Evolutionary conservation across 2,113 vertebrate species (phyloP), one percentile per base, ranked within the genome.

Genomic region (Hippoglossus stenolepis): DNA sequence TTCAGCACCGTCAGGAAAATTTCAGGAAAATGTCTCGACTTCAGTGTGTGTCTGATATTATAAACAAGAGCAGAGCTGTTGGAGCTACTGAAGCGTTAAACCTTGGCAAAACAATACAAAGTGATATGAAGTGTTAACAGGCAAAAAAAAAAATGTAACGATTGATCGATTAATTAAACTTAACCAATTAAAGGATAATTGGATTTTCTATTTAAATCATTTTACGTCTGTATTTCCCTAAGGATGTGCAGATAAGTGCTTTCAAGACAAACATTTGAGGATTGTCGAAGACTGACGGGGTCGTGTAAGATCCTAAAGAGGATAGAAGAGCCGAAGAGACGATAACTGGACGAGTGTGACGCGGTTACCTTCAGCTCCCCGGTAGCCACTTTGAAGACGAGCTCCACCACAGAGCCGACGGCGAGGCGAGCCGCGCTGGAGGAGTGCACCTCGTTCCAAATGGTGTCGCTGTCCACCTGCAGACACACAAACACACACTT

Each of bases 401-500:
- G 96, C 90, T 99, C 97, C 58, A 97, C 95, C 38, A 99, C 97
- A 0, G 97, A 99, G 70, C 98, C 98, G 75, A 97, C 98, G 0
- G 98, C 98, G 62, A 99, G 94, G 2, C 98, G 97, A 28, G 97
- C 97, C 0, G 98, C 98, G 2, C 97, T 97, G 0, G 97, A 97
- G 0, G 98, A 99, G 91, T 99, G 98, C 13, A 98, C 97, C 87
- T 99, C 98, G 2, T 99, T 99, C 98, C 98, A 99, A 61, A 99
- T 98, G 23, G 98, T 99, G 94, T 99, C 98, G 17, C 97, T 99
- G 95, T 99, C 98, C 5, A 99, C 97, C 97, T 99, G 75, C 47
- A 5, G 1, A 82, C 45, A 24, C n/a, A 45, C 60, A 21, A 38
- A 14, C 14, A 23, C 31, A 40, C 31, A 54, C 5, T 20, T 53